Evolutionary conservation across 2,113 vertebrate genomes (phyloP), one percentile per base, ranked within the genome.

Genomic region (Potamarius usumacintae): DNA sequence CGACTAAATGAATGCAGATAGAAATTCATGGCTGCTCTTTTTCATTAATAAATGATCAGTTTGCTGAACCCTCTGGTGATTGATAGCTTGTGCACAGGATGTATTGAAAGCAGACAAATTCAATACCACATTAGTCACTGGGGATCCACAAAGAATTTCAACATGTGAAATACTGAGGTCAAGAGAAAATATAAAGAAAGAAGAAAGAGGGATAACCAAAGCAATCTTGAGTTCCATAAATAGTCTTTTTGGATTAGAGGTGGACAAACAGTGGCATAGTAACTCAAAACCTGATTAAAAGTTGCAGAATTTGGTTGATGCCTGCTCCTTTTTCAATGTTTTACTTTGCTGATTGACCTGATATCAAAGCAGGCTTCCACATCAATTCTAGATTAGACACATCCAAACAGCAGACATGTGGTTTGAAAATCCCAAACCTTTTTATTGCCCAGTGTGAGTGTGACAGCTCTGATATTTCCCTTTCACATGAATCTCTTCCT

Each of bases 1-100:
- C 92, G 92, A 94, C 94, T 94, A 95, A 94, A 94, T 91, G 93
- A 94, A 94, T 94, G 93, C 93, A 91, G 93, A 95, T 93, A 93
- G 94, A 94, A 95, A 95, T 95, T 95, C 94, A 94, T 93, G 94
- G 92, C 93, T 93, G 93, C 91, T 92, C 92, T 86, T 74, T 95
- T 95, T 94, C 93, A 96, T 96, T 95, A 96, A 96, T 96, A 95
- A 96, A 96, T 96, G 93, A 96, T 96, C 95, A 94, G 94, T 94
- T 95, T 94, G 91, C 93, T 93, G 94, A 93, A 81, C 92, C 93
- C 92, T 94, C 94, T 5, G 34, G 93, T 96, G 96, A 96, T 94
- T 96, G 95, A 96, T 96, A 95, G 93, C 93, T 95, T 94, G 92
- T 93, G 93, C 92, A 88, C 48, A 84, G 90, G 91, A 93, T 95